Evolutionary conservation across 2,888 invertebrate genomes (phyloP).

Genomic region (Lissonota sp.): DNA sequence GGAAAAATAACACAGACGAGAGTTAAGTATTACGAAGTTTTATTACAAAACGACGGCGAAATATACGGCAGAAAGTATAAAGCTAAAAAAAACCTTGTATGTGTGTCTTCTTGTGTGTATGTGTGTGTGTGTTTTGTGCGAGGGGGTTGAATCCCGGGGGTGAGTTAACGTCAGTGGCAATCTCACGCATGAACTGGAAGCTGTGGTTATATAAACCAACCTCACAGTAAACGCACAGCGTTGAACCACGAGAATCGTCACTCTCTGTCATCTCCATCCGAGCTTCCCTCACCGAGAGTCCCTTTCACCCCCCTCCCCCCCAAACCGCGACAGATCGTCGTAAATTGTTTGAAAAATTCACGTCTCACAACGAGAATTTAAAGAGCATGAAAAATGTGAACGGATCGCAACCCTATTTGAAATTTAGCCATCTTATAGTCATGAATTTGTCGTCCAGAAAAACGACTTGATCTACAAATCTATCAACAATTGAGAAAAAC

Average conservation of each 20-base stretch:
- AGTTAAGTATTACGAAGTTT: conserved; percentile 58
- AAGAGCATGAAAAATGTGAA: conserved; percentile 45
- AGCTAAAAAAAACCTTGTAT: background rate
- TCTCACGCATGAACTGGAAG: conserved; percentile 63
- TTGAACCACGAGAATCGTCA: conserved; percentile 62
- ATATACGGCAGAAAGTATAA: conserved; percentile 58
- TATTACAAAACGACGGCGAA: conserved; percentile 53
- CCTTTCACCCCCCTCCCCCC: background rate
- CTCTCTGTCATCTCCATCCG: conserved; percentile 56
- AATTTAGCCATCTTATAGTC: background rate
- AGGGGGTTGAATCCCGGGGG: conserved; percentile 39
- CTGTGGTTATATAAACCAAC: conserved; percentile 22
- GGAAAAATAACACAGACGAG: conserved; percentile 53
- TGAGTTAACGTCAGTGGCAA: conserved; percentile 64
- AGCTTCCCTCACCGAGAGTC: background rate
- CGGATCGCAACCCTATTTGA: conserved; percentile 35
- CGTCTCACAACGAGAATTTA: conserved; percentile 38
- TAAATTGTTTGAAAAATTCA: conserved; percentile 65
- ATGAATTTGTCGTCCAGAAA: no score
- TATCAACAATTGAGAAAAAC: no score
- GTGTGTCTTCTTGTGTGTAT: background rate
- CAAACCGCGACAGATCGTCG: conserved; percentile 48
- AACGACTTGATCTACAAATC: no score
- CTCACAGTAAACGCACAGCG: conserved; percentile 39
- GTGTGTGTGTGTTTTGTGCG: background rate